Percentiles rank a stretch among this genome's conserved stretches.
These are phyloP conservation scores for Cardiocondyla obscurior DNA, from an alignment of 1,140 invertebrate species.

Conservation along the genomic window DNA sequence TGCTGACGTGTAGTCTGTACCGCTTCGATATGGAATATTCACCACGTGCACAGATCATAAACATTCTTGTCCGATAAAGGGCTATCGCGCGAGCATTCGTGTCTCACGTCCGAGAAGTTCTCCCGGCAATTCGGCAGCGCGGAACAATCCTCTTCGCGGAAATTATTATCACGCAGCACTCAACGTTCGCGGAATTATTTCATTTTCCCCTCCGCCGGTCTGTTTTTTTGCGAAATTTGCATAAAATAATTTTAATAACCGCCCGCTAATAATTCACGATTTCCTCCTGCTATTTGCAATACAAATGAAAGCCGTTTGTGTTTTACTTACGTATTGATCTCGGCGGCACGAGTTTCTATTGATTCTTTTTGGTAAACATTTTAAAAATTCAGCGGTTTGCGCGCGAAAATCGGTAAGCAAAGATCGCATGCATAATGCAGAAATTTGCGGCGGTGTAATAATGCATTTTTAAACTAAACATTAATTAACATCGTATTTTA, in stretches of 20 bases:
- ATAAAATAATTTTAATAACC: neutral
- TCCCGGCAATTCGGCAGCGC: neutral
- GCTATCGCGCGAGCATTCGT: conserved; percentile 15
- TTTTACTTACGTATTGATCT: neutral
- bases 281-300: no score
- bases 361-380: neutral
- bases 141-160: no score
- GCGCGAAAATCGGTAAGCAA: neutral
- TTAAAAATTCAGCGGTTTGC: neutral
- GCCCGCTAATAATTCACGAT: neutral
- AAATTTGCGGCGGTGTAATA: neutral
- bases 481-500: neutral
- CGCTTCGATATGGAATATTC: conserved; percentile 62
- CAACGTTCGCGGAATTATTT: neutral
- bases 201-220: no score
- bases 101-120: conserved; percentile 2
- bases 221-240: neutral
- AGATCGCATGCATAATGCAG: neutral
- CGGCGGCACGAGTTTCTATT: neutral
- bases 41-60: conserved; percentile 69
- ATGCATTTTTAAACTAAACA: neutral
- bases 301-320: neutral
- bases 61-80: conserved; percentile 64
- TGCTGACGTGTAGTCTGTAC: conserved; percentile 72
- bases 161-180: no score